phyloP scores from a whole-genome alignment of 2,888 invertebrate genomes.

The Leptogaster cylindrica region DNA sequence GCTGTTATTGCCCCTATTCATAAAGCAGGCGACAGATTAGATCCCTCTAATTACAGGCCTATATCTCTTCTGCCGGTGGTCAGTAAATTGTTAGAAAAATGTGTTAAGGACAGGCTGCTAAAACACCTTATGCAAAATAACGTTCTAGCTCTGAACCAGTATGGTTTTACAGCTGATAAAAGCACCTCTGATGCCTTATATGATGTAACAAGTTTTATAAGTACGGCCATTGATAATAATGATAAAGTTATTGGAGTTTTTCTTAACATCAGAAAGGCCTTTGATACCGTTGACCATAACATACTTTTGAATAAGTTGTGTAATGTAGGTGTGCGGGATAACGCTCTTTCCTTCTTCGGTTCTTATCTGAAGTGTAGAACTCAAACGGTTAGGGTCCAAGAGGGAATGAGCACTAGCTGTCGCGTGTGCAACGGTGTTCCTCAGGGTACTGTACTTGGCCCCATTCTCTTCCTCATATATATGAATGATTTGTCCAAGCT shows the following conservation, averaged over 20 bases:
- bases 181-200: not conserved
- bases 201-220: not conserved
- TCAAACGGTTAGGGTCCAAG: not conserved
- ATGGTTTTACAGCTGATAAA: not conserved
- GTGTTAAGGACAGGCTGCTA: not conserved
- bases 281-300: constrained; percentile 22
- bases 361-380: not conserved
- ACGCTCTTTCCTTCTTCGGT: not conserved
- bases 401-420: not conserved
- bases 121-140: not conserved
- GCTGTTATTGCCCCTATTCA: not conserved
- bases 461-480: not conserved
- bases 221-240: not conserved
- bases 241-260: not conserved
- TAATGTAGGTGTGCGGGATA: not conserved
- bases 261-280: constrained; percentile 17
- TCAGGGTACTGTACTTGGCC: constrained; percentile 17
- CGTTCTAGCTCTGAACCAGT: not conserved
- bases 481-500: not conserved
- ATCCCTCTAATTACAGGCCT: not conserved
- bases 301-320: not conserved
- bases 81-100: not conserved
- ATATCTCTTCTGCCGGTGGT: not conserved
- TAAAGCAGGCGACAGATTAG: not conserved
- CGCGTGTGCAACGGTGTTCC: not conserved